Conservation (phyloP, 1,140 invertebrate genomes). For the Leptinotarsa texana region DNA sequence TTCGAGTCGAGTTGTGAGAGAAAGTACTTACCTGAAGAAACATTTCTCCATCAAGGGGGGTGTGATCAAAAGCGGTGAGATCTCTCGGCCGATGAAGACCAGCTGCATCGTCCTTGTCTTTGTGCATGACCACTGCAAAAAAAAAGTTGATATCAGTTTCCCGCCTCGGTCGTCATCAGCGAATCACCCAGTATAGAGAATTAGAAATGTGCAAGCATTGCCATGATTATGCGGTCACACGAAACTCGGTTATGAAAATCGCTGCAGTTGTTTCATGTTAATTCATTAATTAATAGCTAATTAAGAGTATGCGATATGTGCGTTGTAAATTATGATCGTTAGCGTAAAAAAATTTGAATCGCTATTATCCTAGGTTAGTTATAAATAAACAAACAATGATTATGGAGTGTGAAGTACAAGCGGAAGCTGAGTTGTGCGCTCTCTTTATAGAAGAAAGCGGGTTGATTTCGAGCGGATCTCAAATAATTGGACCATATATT, state of each 20-base stretch:
- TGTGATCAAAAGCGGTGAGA: conserved; percentile 84
- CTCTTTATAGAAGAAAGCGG: too few species aligned
- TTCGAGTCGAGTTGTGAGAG: too few species aligned
- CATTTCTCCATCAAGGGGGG: conserved; percentile 90
- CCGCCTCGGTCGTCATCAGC: neutral
- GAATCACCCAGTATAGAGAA: neutral
- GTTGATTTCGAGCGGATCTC: too few species aligned
- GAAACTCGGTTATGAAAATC: conserved; percentile 15
- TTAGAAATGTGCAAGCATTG: conserved; percentile 8
- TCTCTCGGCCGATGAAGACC: conserved; percentile 73
- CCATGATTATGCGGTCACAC: conserved; percentile 1
- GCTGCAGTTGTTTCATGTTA: neutral
- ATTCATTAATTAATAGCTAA: conserved; percentile 12
- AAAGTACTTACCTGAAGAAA: conserved; percentile 81
- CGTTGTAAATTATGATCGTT: neutral
- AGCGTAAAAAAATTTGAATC: neutral
- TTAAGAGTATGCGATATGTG: conserved; percentile 6
- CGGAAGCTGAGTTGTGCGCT: neutral
- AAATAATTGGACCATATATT: too few species aligned
- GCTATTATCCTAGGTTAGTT: conserved; percentile 16
- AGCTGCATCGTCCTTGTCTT: conserved; percentile 83
- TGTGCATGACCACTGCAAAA: conserved; percentile 89
- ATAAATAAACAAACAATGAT: conserved; percentile 12
- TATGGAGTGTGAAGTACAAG: neutral
- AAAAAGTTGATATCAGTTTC: conserved; percentile 33